Percentiles rank a stretch among this genome's conserved stretches.
Evolutionary conservation across 2,888 invertebrate species (phyloP).

Genomic region (Drosophila eohydei): DNA sequence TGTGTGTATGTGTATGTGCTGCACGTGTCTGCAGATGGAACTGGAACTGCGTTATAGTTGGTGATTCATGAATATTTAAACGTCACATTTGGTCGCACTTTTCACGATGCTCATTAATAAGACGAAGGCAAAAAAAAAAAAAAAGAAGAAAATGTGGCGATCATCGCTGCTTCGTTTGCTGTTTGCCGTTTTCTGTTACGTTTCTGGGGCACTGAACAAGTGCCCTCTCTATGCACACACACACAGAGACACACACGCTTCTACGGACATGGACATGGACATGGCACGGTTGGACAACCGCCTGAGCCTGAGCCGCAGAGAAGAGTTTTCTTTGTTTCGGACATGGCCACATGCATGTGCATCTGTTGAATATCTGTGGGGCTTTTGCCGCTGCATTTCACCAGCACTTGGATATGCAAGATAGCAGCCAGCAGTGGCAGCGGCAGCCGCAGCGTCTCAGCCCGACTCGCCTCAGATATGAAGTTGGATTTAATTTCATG

Average conservation of each 20-base stretch:
- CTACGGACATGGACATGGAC: slow-evolving; percentile 52
- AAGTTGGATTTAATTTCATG: slow-evolving; percentile 84
- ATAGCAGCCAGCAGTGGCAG: slow-evolving; percentile 51
- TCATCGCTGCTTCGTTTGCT: slow-evolving; percentile 64
- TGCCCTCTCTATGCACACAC: slow-evolving; percentile 75
- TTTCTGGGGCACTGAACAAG: slow-evolving; percentile 77
- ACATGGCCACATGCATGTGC: slow-evolving; percentile 75
- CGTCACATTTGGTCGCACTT: slow-evolving; percentile 84
- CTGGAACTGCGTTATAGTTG: slow-evolving; percentile 76
- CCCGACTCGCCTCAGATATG: slow-evolving; percentile 54
- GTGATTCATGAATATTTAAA: slow-evolving; percentile 84
- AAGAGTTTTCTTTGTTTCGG: slow-evolving; percentile 78
- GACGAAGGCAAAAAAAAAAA: slow-evolving; percentile 51
- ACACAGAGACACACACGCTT: slow-evolving; percentile 20
- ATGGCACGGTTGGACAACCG: slow-evolving; percentile 77
- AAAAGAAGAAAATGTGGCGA: slow-evolving; percentile 74
- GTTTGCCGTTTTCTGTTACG: slow-evolving; percentile 50
- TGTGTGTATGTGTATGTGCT: slow-evolving; percentile 7
- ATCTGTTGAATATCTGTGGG: slow-evolving; percentile 64
- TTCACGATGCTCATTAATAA: slow-evolving; percentile 83
- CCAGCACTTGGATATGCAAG: slow-evolving; percentile 80
- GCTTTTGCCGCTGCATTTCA: slow-evolving; percentile 60
- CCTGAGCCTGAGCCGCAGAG: slow-evolving; percentile 53
- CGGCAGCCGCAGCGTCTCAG: slow-evolving; percentile 2
- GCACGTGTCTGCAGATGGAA: slow-evolving; percentile 55